Conservation (phyloP, 1,140 invertebrate species). For the Trinorchestia longiramus region DNA sequence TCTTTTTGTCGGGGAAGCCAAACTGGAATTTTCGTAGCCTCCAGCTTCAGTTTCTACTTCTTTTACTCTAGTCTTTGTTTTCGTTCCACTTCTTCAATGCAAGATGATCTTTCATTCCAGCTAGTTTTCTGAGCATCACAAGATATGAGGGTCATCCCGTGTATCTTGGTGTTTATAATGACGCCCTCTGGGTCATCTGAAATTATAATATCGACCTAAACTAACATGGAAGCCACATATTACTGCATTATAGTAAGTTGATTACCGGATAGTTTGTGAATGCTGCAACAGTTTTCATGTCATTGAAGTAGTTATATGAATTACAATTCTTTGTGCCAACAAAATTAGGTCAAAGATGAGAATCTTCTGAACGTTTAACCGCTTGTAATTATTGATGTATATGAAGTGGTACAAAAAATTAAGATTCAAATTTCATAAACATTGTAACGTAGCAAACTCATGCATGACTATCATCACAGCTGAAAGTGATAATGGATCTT, state of each 20-base stretch:
- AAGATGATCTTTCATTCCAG: not conserved
- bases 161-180: not conserved
- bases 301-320: not conserved
- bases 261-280: not conserved
- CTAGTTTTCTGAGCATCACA: not conserved
- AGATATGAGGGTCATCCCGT: not conserved
- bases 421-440: not conserved
- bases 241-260: not conserved
- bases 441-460: not conserved
- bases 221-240: not conserved
- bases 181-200: not conserved
- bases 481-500: not conserved
- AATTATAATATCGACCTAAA: not conserved
- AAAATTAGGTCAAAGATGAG: not conserved
- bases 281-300: not conserved
- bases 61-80: not conserved
- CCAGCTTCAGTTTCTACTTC: not conserved
- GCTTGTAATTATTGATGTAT: not conserved
- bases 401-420: not conserved
- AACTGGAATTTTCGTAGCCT: not conserved
- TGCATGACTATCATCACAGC: too few relatives aligned
- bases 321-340: too few relatives aligned
- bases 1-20: not conserved
- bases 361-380: not conserved
- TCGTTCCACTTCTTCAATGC: too few relatives aligned